Base-by-base conservation (phyloP, 2,888 invertebrate genomes). In the Unio delphinus region DNA sequence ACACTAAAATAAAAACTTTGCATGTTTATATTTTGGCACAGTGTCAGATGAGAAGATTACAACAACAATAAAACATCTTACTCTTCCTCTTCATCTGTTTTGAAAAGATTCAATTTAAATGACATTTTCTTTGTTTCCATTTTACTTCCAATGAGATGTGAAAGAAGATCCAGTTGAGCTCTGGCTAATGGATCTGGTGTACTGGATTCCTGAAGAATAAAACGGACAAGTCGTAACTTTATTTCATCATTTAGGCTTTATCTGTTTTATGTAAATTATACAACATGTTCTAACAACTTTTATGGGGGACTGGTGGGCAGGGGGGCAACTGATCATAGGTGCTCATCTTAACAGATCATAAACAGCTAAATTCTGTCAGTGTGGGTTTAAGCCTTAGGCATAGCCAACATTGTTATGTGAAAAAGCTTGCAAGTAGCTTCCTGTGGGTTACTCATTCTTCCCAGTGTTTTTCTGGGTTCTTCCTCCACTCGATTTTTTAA, bases 161-260 rank as follows among this genome's bases (percentile, higher is more conserved):
- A 86, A 55, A 90, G 76, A 11, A 90, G 83, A 71, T 90, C 89
- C 54, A 90, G 83, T 69, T 90, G 90, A n/a, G 89, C 89, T 72
- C 86, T 88, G 59, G 89, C 89, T 60, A 86, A 69, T 6, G 89
- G 88, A 76, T 90, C 86, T 26, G 87, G 87, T 11, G 78, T 80
- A 59, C 78, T 78, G 20, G 80, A 78, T 62, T 87, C 87, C 87
- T 88, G 75, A 6, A 75, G 28, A 64, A 61, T 18, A 73, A n/a
- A 18, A 66, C 45, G 62, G 55, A 67, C 7, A 34, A 23, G 26
- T 20, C 61, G 64, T 17, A 8, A n/a, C 17, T 18, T 15, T n/a
- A 59, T 34, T 45, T 60, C 18, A 65, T 54, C 28, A 23, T 61
- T 23, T 3, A 62, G 11, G 18, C 15, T 58, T 58, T n/a, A 58